Conservation (phyloP, 2,113 vertebrate genomes). For the Bagarius yarrelli region DNA sequence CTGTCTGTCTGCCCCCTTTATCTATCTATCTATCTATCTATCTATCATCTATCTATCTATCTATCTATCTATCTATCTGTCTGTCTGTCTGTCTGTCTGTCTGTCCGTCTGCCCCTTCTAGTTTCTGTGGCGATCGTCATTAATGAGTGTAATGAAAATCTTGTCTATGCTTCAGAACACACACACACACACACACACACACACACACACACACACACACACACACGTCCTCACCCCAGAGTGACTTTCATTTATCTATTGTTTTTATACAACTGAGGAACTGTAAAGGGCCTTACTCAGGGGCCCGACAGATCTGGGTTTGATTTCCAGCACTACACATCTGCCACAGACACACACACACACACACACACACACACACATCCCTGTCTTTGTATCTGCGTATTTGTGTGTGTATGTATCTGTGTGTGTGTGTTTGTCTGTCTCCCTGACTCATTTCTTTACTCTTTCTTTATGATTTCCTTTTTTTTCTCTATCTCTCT, state of each 20-base stretch:
- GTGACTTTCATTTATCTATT: no score
- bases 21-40: not conserved
- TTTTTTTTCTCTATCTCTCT: not conserved
- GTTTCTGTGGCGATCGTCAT: conserved; percentile 92
- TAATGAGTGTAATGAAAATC: conserved; percentile 67
- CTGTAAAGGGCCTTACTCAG: no score
- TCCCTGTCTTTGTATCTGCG: not conserved
- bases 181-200: conserved; percentile 27
- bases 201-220: conserved; percentile 21
- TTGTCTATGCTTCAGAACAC: not conserved
- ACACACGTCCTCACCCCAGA: no score
- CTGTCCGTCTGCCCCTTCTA: conserved; percentile 97
- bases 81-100: conserved; percentile 80
- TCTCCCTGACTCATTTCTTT: not conserved
- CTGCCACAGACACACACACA: not conserved
- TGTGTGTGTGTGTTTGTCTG: not conserved
- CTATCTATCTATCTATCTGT: conserved; percentile 73
- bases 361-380: not conserved
- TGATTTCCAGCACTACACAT: no score
- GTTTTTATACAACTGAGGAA: no score
- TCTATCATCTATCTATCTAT: not conserved
- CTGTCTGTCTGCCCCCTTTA: not conserved
- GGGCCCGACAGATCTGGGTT: no score
- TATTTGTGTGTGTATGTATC: not conserved
- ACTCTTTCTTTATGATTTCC: not conserved